A percentile compares a stretch with the other conserved stretches of the same genome.
Evolutionary conservation across 2,888 invertebrate genomes (phyloP).

Genomic region (Sipha maydis): DNA sequence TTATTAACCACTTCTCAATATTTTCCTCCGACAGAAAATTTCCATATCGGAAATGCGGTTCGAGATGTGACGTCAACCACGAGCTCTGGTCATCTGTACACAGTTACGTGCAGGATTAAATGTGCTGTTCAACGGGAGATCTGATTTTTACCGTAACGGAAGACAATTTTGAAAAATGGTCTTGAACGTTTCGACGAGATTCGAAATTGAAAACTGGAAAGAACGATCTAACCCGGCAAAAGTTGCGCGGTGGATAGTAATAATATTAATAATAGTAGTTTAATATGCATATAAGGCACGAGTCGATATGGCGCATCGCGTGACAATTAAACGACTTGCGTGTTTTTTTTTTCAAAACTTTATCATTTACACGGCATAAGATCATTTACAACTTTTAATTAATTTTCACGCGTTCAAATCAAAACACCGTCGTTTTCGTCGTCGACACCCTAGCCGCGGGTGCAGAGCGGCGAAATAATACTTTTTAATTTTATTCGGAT

Average conservation of each 20-base stretch:
- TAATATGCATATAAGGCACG: background rate
- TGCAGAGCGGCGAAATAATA: background rate
- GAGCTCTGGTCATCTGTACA: too few species aligned
- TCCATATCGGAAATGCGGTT: too few species aligned
- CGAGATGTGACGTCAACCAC: too few species aligned
- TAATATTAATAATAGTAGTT: background rate
- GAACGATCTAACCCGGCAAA: background rate
- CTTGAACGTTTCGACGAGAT: background rate
- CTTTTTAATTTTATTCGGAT: background rate
- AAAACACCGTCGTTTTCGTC: background rate
- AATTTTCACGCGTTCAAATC: conserved; percentile 1
- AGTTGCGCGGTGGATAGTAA: background rate
- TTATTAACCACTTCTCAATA: background rate
- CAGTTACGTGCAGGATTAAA: too few species aligned
- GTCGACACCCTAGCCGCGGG: background rate
- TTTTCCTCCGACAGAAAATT: too few species aligned
- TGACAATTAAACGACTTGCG: background rate
- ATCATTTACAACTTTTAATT: conserved; percentile 26
- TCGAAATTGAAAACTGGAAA: too few species aligned
- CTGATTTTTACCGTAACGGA: too few species aligned
- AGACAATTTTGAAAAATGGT: too few species aligned
- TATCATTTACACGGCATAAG: background rate
- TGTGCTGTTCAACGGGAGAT: too few species aligned
- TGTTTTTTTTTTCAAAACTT: background rate
- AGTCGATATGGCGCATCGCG: conserved; percentile 1